Percentiles rank a stretch among this genome's conserved stretches.
Evolutionary conservation across 2,113 vertebrate genomes (phyloP).

Genomic region (Eclectus roratus): DNA sequence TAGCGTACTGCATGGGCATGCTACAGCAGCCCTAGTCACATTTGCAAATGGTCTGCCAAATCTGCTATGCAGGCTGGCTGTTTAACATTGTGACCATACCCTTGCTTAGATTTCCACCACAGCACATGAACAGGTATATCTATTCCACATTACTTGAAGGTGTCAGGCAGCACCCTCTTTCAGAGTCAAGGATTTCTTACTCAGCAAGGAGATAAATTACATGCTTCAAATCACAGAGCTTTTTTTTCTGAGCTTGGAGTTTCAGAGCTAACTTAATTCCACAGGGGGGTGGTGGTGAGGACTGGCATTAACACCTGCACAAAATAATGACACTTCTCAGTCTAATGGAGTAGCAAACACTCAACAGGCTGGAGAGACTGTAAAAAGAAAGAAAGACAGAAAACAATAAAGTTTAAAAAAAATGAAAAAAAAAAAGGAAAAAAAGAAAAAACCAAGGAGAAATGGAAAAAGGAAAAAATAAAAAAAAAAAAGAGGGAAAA

Average conservation of each 20-base stretch:
- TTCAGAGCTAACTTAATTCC: background rate
- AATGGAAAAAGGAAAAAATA: background rate
- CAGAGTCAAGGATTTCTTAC: background rate
- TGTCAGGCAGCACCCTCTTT: background rate
- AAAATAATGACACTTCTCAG: background rate
- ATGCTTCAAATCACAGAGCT: background rate
- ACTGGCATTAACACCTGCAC: background rate
- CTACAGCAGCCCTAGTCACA: too few species aligned
- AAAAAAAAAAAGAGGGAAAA: background rate
- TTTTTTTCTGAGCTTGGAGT: background rate
- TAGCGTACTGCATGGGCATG: too few species aligned
- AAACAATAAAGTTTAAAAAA: background rate
- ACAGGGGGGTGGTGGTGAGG: background rate
- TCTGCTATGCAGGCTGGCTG: too few species aligned
- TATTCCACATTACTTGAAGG: background rate
- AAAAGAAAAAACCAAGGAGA: background rate
- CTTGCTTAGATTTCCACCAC: background rate
- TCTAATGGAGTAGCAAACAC: background rate
- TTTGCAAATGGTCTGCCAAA: too few species aligned
- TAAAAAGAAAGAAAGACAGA: background rate
- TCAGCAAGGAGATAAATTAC: background rate
- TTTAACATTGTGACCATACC: too few species aligned
- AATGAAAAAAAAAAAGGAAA: too few species aligned
- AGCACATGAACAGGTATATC: background rate
- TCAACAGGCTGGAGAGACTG: background rate